phyloP scores from a whole-genome alignment of 2,113 vertebrate genomes.

The Epinephelus cyanopodus region DNA sequence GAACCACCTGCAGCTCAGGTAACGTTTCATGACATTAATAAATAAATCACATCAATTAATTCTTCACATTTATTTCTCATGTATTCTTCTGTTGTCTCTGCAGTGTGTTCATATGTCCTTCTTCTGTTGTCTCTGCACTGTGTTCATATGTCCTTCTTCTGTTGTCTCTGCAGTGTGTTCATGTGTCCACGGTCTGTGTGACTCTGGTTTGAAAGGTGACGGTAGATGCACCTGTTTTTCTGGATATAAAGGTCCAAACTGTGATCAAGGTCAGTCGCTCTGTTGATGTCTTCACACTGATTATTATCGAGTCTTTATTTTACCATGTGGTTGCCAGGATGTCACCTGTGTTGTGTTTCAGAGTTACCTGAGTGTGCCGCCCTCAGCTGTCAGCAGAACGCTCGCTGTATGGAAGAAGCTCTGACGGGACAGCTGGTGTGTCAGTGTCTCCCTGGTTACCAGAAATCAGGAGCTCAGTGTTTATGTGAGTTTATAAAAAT shows the following conservation, averaged over 20 bases:
- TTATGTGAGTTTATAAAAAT: slow-evolving; percentile 85
- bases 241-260: slow-evolving; percentile 88
- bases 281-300: too few species aligned
- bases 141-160: too few species aligned
- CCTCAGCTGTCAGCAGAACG: slow-evolving; percentile 85
- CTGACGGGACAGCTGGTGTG: slow-evolving; percentile 83
- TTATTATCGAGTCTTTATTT: too few species aligned
- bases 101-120: background rate
- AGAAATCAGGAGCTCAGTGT: slow-evolving; percentile 77
- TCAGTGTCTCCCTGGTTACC: slow-evolving; percentile 86
- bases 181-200: slow-evolving; percentile 92
- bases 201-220: slow-evolving; percentile 83
- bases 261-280: slow-evolving; percentile 86
- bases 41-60: background rate
- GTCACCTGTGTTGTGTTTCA: slow-evolving; percentile 44
- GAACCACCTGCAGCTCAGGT: slow-evolving; percentile 89
- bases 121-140: background rate
- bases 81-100: too few species aligned
- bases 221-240: slow-evolving; percentile 90
- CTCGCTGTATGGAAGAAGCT: slow-evolving; percentile 87
- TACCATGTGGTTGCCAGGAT: too few species aligned
- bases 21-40: background rate
- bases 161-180: slow-evolving; percentile 83
- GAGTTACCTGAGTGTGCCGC: slow-evolving; percentile 84
- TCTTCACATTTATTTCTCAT: background rate